Base-by-base conservation (phyloP, 2,113 vertebrate species). In the Lophotis ruficrista region DNA sequence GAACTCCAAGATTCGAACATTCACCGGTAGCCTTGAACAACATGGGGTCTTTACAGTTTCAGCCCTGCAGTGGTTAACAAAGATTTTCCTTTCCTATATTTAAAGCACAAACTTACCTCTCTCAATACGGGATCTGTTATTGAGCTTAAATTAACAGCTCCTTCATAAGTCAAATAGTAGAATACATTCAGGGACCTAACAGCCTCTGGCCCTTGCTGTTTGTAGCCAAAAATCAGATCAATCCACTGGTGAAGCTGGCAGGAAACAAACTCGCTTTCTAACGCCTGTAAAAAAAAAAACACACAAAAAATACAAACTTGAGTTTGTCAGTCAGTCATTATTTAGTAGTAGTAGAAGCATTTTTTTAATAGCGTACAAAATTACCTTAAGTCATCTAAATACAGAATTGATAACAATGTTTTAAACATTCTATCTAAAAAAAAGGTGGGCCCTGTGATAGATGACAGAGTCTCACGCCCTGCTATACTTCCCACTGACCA, bases 221-320 rank as follows among this genome's bases (percentile, higher is more conserved):
- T 99, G 97, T 99, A 99, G 97, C 99, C 99, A 86, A 99, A 99
- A 96, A 99, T 99, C 90, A 99, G 98, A 97, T 99, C 99, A 85
- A 99, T 99, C 99, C 99, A 99, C 94, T 99, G 99, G 98, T 99
- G 99, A 86, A 99, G 99, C 97, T 99, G 99, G 97, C 99, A 99
- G 81, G 99, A 99, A 96, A 99, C 99, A 98, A 99, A 99, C 96
- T 99, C 99, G 79, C 99, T 99, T 97, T 99, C 99, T 93, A 99
- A 97, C 2, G 99, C 99, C 99, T 99, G 97, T 15, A 96, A 97
- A 83, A 87, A 90, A 82, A 22, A 0, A 23, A 0, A 69, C 56
- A 79, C 23, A 58, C 10, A 89, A 72, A 93, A 79, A 27, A 72
- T 0, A 81, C 30, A 56, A 76, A 53, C 8, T 25, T 89, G 27